These are phyloP conservation scores for Channa argus DNA, from an alignment of 2,113 vertebrate genomes.

Conservation along the genomic window DNA sequence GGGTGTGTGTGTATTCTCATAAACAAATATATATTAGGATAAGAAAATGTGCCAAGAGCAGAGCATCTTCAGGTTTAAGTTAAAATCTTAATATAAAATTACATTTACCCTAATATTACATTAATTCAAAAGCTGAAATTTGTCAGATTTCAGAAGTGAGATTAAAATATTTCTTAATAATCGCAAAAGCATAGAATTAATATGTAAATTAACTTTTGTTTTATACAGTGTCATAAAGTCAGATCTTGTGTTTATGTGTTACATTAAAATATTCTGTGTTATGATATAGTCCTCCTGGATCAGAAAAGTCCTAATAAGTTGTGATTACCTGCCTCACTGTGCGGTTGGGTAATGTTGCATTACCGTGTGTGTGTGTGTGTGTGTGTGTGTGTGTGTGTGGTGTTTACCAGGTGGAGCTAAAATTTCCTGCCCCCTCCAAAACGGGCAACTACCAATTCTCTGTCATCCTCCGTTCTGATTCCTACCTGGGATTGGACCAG, in stretches of 20 bases:
- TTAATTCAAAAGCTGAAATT: no score
- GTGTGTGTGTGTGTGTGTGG: slow-evolving; percentile 12
- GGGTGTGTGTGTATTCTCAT: background rate
- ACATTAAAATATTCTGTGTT: background rate
- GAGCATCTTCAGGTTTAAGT: no score
- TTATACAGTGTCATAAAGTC: background rate
- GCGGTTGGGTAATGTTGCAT: background rate
- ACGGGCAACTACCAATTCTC: slow-evolving; percentile 98
- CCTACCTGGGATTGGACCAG: slow-evolving; percentile 96
- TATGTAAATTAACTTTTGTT: no score
- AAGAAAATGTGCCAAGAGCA: no score
- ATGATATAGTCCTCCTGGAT: slow-evolving; percentile 6
- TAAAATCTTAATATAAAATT: no score
- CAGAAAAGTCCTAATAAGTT: slow-evolving; percentile 30
- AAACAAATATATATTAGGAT: no score
- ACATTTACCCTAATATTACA: no score
- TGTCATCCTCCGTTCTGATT: slow-evolving; percentile 96
- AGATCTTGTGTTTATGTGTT: background rate
- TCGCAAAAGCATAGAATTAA: no score
- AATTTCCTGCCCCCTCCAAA: slow-evolving; percentile 98
- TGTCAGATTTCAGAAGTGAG: no score
- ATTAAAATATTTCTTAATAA: no score
- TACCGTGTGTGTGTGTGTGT: slow-evolving; percentile 3
- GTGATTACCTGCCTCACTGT: slow-evolving; percentile 16
- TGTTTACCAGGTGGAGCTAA: slow-evolving; percentile 91